Percentiles rank a stretch among this genome's conserved stretches.
These are phyloP conservation scores for Phymatocera aterrima DNA, from an alignment of 2,888 invertebrate species.

Conservation along the genomic window DNA sequence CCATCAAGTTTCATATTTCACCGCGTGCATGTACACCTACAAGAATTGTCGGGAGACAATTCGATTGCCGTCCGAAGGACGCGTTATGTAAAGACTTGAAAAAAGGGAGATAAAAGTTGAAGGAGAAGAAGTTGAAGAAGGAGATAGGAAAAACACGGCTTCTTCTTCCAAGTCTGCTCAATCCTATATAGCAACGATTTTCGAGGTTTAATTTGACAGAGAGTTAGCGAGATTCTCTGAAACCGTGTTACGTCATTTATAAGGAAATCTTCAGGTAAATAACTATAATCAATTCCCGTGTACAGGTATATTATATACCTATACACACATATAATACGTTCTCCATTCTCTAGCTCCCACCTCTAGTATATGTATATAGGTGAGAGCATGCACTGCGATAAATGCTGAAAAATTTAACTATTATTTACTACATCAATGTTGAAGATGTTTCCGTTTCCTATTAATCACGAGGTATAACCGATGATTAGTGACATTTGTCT, in stretches of 20 bases:
- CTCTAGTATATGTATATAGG: no score
- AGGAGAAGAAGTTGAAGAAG: no score
- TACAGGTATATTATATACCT: background rate
- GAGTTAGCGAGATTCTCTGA: background rate
- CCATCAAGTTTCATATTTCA: background rate
- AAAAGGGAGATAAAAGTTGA: background rate
- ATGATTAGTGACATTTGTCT: no score
- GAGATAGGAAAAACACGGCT: no score
- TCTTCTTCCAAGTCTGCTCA: background rate
- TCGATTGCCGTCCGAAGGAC: background rate
- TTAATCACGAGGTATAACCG: no score
- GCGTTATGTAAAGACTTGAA: background rate
- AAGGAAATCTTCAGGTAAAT: slow-evolving; percentile 29
- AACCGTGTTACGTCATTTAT: slow-evolving; percentile 23
- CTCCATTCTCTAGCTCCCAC: no score
- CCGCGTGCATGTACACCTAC: background rate
- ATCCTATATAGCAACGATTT: background rate
- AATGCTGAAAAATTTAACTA: no score
- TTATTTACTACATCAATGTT: no score
- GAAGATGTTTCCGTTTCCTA: no score
- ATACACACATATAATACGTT: no score
- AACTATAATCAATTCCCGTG: slow-evolving; percentile 14
- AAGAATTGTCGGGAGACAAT: background rate
- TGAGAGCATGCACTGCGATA: no score
- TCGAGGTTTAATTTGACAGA: background rate